These are phyloP conservation scores for Euphydryas editha DNA, from an alignment of 2,888 invertebrate species.

Conservation along the genomic window DNA sequence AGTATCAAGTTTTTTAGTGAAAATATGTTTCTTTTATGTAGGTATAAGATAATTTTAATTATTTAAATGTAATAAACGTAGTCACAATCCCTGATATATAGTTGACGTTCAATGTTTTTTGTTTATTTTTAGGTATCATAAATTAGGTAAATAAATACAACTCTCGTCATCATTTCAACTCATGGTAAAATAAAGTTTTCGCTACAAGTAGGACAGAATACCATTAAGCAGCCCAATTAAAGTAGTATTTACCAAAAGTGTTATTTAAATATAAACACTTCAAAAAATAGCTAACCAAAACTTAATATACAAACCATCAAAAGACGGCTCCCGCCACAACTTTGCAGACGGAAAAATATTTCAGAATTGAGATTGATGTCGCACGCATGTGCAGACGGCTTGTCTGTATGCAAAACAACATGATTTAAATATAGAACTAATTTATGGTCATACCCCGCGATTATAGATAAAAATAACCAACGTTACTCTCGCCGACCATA, in stretches of 20 bases:
- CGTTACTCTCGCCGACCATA: slow-evolving; percentile 69
- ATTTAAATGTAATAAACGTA: too few species aligned
- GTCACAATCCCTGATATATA: too few species aligned
- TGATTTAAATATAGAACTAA: slow-evolving; percentile 81
- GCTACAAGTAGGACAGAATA: neutral
- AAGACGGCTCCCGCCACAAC: slow-evolving; percentile 30
- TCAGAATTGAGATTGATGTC: slow-evolving; percentile 82
- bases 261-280: neutral
- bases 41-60: too few species aligned
- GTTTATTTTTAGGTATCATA: too few species aligned
- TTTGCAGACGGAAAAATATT: slow-evolving; percentile 79
- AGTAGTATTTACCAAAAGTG: neutral
- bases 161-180: too few species aligned
- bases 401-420: slow-evolving; percentile 81
- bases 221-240: neutral
- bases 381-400: slow-evolving; percentile 82
- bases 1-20: too few species aligned
- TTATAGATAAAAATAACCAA: slow-evolving; percentile 79
- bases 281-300: slow-evolving; percentile 5
- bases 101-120: too few species aligned
- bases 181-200: neutral
- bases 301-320: slow-evolving; percentile 13
- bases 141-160: too few species aligned
- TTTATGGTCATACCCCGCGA: slow-evolving; percentile 82
- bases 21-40: too few species aligned